Percentiles rank a stretch among this genome's conserved stretches.
Evolutionary conservation across 2,113 vertebrate species (phyloP).

Genomic region (Mugil cephalus): DNA sequence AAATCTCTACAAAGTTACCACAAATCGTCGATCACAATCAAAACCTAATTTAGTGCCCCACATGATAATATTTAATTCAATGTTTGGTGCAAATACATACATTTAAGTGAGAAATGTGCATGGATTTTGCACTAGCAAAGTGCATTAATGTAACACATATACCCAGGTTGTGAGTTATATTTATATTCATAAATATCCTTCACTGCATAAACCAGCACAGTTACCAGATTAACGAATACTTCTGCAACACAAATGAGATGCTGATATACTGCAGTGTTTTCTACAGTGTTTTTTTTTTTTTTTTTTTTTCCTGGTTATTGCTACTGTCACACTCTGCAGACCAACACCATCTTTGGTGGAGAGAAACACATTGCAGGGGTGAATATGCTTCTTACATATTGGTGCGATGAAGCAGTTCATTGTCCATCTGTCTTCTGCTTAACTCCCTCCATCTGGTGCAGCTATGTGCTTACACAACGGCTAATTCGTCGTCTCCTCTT

Average conservation of each 20-base stretch:
- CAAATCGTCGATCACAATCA: too few relatives aligned
- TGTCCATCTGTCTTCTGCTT: conserved; percentile 69
- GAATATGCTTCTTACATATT: conserved; percentile 66
- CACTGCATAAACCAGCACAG: neutral
- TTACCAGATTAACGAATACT: neutral
- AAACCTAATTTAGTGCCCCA: too few relatives aligned
- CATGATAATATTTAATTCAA: too few relatives aligned
- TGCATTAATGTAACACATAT: too few relatives aligned
- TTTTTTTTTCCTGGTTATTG: conserved; percentile 22
- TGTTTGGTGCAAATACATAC: too few relatives aligned
- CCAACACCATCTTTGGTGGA: conserved; percentile 28
- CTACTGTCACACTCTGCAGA: neutral
- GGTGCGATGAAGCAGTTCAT: conserved; percentile 67
- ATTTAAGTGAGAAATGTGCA: too few relatives aligned
- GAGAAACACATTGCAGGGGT: conserved; percentile 36
- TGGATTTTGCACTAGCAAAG: too few relatives aligned
- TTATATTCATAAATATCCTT: too few relatives aligned
- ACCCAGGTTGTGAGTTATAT: too few relatives aligned
- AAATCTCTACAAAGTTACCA: too few relatives aligned
- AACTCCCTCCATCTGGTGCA: conserved; percentile 67
- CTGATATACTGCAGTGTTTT: neutral
- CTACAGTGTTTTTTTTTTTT: too few relatives aligned
- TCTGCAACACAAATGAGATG: neutral
- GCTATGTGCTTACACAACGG: conserved; percentile 40
- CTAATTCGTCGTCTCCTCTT: conserved; percentile 35